These are phyloP conservation scores for Bembecia ichneumoniformis DNA, from an alignment of 2,888 invertebrate genomes.

Conservation along the genomic window DNA sequence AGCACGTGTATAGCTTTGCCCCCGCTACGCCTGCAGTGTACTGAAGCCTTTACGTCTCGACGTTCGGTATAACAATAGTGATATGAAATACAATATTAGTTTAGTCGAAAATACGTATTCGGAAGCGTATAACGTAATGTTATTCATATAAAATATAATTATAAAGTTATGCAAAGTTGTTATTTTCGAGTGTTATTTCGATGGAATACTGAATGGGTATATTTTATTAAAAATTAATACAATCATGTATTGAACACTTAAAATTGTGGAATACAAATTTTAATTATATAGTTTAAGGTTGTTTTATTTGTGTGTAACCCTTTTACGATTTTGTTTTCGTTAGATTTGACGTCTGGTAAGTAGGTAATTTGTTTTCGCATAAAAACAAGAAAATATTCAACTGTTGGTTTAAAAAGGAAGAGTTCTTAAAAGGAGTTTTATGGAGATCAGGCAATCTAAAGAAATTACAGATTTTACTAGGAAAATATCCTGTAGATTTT, in stretches of 20 bases:
- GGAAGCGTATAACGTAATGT: constrained; percentile 24
- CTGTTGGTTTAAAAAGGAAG: too few species aligned
- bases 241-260: constrained; percentile 58
- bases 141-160: constrained; percentile 21
- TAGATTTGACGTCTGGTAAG: too few species aligned
- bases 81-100: constrained; percentile 4
- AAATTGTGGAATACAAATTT: constrained; percentile 67
- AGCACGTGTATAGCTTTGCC: too few species aligned
- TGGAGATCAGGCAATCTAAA: too few species aligned
- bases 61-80: not conserved
- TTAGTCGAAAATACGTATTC: not conserved
- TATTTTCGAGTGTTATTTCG: constrained; percentile 66
- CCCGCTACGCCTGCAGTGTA: too few species aligned
- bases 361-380: too few species aligned
- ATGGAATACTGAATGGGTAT: constrained; percentile 56
- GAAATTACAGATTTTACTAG: too few species aligned
- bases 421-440: too few species aligned
- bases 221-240: constrained; percentile 63
- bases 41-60: too few species aligned
- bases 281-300: constrained; percentile 54
- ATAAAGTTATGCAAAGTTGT: constrained; percentile 52
- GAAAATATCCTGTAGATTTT: too few species aligned
- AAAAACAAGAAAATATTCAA: too few species aligned
- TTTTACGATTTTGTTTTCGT: not conserved
- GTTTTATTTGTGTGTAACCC: constrained; percentile 33